A percentile compares a stretch with the other conserved stretches of the same genome.
Conservation (phyloP, 2,797 vertebrate genomes). For the Tangara arthus region DNA sequence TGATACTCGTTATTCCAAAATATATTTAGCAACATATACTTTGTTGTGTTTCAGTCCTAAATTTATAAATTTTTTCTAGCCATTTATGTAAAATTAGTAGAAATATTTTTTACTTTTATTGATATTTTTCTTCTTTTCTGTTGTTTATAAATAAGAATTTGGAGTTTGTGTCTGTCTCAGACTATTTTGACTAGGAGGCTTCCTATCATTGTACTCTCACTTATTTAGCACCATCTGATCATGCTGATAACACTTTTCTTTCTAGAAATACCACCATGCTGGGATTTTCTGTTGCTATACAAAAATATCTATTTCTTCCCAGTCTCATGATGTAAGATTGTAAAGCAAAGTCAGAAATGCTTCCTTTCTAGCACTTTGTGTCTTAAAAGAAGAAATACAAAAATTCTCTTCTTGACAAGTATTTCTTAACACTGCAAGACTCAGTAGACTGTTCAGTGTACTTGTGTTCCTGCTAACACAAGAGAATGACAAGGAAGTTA, state of each 20-base stretch:
- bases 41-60: not conserved
- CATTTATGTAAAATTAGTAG: not conserved
- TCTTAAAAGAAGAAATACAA: not conserved
- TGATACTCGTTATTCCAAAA: not conserved
- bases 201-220: not conserved
- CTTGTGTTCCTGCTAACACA: not conserved
- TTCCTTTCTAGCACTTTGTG: not conserved
- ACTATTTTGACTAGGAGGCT: not conserved
- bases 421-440: conserved; percentile 18
- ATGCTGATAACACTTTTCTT: not conserved
- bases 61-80: not conserved
- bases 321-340: not conserved
- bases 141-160: not conserved
- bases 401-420: not conserved
- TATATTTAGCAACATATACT: not conserved
- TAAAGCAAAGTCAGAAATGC: conserved; percentile 9
- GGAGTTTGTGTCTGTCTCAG: not conserved
- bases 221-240: not conserved
- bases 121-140: not conserved
- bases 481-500: not conserved
- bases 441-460: not conserved
- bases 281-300: not conserved
- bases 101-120: not conserved
- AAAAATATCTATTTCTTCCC: not conserved
- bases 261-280: not conserved